These are phyloP conservation scores for Abrostola triplasia DNA, from an alignment of 2,888 invertebrate species.

Conservation along the genomic window DNA sequence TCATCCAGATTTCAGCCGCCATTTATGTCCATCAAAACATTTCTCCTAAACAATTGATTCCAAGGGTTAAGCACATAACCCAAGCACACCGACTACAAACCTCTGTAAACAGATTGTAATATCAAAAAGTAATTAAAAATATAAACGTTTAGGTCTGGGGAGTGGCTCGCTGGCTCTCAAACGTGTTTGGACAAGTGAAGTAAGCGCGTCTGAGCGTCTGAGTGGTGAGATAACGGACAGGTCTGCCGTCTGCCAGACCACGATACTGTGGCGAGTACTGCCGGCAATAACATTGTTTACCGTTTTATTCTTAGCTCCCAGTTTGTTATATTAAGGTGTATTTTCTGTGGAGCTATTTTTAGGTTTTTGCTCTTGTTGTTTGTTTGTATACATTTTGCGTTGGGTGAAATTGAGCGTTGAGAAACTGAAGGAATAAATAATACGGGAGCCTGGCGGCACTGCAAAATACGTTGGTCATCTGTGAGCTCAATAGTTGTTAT, in stretches of 20 bases:
- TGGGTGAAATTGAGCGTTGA: too few species aligned
- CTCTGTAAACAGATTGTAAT: not conserved
- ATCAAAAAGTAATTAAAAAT: slow-evolving; percentile 27
- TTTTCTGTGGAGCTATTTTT: slow-evolving; percentile 5
- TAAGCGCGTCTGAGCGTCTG: slow-evolving; percentile 26
- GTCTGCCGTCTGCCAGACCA: slow-evolving; percentile 5
- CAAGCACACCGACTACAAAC: not conserved
- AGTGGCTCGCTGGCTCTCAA: slow-evolving; percentile 4
- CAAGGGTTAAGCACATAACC: slow-evolving; percentile 1
- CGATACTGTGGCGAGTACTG: slow-evolving; percentile 16
- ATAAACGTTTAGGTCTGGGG: slow-evolving; percentile 10
- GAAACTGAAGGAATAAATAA: too few species aligned
- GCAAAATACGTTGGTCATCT: too few species aligned
- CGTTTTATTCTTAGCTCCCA: slow-evolving; percentile 4
- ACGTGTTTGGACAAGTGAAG: slow-evolving; percentile 35
- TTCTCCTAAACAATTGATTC: not conserved
- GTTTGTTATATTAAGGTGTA: not conserved
- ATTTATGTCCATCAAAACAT: not conserved
- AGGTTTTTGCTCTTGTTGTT: not conserved
- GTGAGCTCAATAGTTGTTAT: too few species aligned
- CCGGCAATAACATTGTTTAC: slow-evolving; percentile 3
- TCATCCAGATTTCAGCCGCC: not conserved
- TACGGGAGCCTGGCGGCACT: too few species aligned
- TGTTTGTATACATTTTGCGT: too few species aligned
- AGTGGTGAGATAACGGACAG: slow-evolving; percentile 22